Evolutionary conservation across 2,113 vertebrate genomes (phyloP), one percentile per base, ranked within the genome.

Genomic region (Psephotus haematonotus): DNA sequence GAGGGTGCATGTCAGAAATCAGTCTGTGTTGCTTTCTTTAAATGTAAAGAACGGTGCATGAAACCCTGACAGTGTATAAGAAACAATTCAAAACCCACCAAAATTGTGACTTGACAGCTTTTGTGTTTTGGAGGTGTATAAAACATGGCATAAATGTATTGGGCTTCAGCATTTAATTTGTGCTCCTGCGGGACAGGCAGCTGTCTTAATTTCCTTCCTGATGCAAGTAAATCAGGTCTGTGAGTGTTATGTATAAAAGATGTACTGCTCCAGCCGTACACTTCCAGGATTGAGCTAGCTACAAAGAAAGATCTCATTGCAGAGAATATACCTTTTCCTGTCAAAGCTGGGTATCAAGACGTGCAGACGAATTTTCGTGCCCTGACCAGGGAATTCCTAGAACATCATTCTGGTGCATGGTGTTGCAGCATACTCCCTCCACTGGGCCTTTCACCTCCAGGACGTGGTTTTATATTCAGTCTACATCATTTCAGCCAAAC

Each of bases 21-120:
- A 80, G 81, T 43, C 80, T 25, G 37, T 69, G 77, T 53, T 74
- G 68, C 90, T 76, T 91, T 89, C 88, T 94, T 97, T 94, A 97
- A 92, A 92, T 93, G 76, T 91, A 97, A 97, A 96, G 94, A 96
- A 94, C 8, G 7, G 78, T 69, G 93, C 64, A 77, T 86, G 85
- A 96, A 97, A 85, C 81, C 77, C 89, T 97, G 92, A 94, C 94
- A 96, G 70, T 90, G 88, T 93, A 94, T 92, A 93, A 92, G 91
- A 97, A 96, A 96, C 94, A 96, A 96, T 89, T 95, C 96, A 97
- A 96, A 97, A 96, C 2, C n/a, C 50, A 84, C 93, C 91, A 93
- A 94, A 96, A 95, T 90, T 78, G 79, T 95, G 88, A 95, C 88
- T 96, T 85, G 57, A 59, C 65, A 78, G 81, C 91, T 95, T 95